phyloP scores from a whole-genome alignment of 2,888 invertebrate species.

The Idaea dimidiata region DNA sequence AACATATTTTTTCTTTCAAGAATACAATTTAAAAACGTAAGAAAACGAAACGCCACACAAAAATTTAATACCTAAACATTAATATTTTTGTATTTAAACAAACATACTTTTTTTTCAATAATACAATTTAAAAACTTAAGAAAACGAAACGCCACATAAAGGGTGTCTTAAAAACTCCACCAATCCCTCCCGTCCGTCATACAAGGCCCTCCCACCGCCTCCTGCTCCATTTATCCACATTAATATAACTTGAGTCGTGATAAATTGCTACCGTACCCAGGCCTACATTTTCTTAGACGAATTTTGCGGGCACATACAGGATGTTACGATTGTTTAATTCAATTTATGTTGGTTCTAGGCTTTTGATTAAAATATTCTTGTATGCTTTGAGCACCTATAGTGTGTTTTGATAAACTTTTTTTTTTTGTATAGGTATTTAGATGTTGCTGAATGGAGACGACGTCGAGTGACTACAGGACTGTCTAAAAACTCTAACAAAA shows the following conservation, averaged over 20 bases:
- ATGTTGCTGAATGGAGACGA: too few species aligned
- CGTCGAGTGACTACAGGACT: too few species aligned
- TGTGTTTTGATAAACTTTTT: background rate
- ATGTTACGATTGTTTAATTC: conserved; percentile 32
- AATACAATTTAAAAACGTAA: too few species aligned
- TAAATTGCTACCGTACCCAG: conserved; percentile 73
- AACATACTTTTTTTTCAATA: too few species aligned
- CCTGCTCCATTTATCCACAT: conserved; percentile 71
- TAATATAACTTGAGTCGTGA: conserved; percentile 78
- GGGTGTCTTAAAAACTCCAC: conserved; percentile 9
- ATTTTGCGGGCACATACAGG: conserved; percentile 58
- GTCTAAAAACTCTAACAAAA: too few species aligned
- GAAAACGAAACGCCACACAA: too few species aligned
- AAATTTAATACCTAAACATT: too few species aligned
- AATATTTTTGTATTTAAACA: too few species aligned
- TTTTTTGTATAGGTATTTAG: too few species aligned
- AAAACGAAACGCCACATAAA: background rate
- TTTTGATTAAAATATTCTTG: conserved; percentile 5
- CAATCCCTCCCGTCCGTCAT: conserved; percentile 36
- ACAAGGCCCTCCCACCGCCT: conserved; percentile 34
- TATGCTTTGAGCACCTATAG: background rate
- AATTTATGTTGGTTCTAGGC: conserved; percentile 8
- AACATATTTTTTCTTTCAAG: too few species aligned
- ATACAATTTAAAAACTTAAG: background rate
- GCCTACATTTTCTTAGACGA: conserved; percentile 77